Evolutionary conservation across 35 echinoderm and acorn worm genomes (phyloP), one percentile per base, ranked within the genome.

Genomic region (Lytechinus pictus): DNA sequence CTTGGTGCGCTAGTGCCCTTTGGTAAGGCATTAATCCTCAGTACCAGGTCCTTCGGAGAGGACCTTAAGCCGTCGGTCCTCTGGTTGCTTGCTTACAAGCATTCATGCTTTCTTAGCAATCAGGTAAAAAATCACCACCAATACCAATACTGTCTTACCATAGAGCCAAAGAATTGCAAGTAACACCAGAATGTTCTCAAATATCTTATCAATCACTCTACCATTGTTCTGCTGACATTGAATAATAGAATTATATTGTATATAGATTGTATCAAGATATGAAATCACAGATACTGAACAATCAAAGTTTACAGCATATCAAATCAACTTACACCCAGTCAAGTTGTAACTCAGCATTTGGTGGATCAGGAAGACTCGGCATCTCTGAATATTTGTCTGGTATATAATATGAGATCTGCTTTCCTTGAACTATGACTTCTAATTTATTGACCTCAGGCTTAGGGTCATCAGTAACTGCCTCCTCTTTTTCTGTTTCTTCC

Each of bases 271-370:
- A 57, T 58, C 5, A 11, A 58, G 9, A 58, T 58, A 7, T 58
- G 56, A 11, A 58, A 58, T 58, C 56, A 79, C 14, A 79, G 3
- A 79, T 79, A 1, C 66, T 79, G n/a, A 71, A 71, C 24, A 44
- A 44, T 21, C 61, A 71, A 71, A 6, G 61, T 71, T 71, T 71
- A 71, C 24, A 21, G 7, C 66, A 79, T 24, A 24, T 58, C 9
- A 52, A 11, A 58, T 24, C 3, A 79, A 93, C 92, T 93, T 93
- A 93, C 92, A 93, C 92, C 92, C 92, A 93, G 12, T 93, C 92
- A 10, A 93, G 54, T 57, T 93, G 92, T 27, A 93, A 54, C 53
- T 57, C 54, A 57, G 10, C 92, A 10, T 14, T 55, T 55, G 92
- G 92, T 93, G 92, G 54, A 57, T 93, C 92, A 53, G 54, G 53